These are phyloP conservation scores for Cerastoderma edule DNA, from an alignment of 2,888 invertebrate genomes.

Conservation along the genomic window DNA sequence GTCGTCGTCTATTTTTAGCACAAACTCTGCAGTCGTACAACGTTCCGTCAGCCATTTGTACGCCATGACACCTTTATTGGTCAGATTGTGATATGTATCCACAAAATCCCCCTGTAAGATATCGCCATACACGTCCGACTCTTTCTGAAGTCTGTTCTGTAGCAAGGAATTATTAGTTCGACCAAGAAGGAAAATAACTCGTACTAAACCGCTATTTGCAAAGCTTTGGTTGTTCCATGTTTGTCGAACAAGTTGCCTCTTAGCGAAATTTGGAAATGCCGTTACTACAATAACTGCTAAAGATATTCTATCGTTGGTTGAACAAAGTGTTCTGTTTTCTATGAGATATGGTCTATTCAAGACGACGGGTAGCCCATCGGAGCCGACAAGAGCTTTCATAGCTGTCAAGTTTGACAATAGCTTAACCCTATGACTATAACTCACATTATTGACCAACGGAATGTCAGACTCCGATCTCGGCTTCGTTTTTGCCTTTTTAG, in stretches of 20 bases:
- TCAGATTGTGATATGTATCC: slow-evolving; percentile 1
- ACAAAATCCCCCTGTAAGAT: slow-evolving; percentile 9
- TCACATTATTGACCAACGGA: no score
- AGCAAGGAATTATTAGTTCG: not conserved
- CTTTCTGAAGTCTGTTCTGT: not conserved
- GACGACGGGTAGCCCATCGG: no score
- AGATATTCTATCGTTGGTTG: not conserved
- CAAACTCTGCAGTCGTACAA: not conserved
- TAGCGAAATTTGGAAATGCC: not conserved
- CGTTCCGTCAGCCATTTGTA: slow-evolving; percentile 3
- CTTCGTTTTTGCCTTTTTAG: no score
- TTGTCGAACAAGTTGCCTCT: not conserved
- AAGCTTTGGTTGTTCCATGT: slow-evolving; percentile 2
- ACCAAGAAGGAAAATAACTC: not conserved
- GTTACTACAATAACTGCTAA: not conserved
- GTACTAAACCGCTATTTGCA: not conserved
- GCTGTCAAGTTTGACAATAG: no score
- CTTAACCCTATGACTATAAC: no score
- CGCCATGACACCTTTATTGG: slow-evolving; percentile 3
- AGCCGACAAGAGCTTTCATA: no score
- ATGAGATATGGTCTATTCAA: no score
- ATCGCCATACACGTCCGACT: not conserved
- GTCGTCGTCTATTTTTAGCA: slow-evolving; percentile 9
- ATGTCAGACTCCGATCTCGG: no score
- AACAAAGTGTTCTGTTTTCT: not conserved